Evolutionary conservation across 2,797 vertebrate genomes (phyloP), one percentile per base, ranked within the genome.

Genomic region (Graptemys geographica): DNA sequence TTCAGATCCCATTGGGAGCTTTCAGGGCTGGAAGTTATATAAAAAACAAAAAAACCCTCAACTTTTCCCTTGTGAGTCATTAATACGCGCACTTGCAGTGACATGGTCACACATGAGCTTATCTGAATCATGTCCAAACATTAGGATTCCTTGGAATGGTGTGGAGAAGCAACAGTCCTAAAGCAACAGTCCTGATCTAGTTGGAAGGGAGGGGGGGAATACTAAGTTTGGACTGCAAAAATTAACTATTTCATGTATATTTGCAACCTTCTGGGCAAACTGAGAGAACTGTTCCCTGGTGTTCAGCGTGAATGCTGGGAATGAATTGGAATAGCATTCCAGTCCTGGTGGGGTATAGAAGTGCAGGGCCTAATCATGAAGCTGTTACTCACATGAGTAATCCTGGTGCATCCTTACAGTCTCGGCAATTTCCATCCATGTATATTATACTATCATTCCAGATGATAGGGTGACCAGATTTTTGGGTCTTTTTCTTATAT

Each of bases 51-150:
- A 74, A 94, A 69, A 31, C 52, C 65, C 44, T 95, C 79, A 76
- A 89, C 49, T 95, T 96, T 95, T 93, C 94, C 93, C 83, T 94
- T 96, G 83, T 93, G 92, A 96, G 92, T 96, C 92, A 93, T 97
- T 96, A 96, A 95, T 93, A 79, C 16, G 91, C 79, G 85, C 13
- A 62, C 87, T 59, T 96, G 91, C 96, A 94, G 92, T 4, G 28
- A 97, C 92, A 69, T 80, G 86, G 96, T 81, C 88, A 92, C 90
- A 93, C 65, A 79, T 92, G 94, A 79, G 90, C 88, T 82, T 92
- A 95, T 92, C 93, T 95, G 90, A 92, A 97, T 90, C 89, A 95
- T 94, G 96, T 97, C 53, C 90, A 96, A 96, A 97, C 96, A 83
- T 82, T 93, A 94, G 93, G 96, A 93, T 96, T 97, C 88, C 93